A percentile compares a stretch with the other conserved stretches of the same genome.
Conservation (phyloP, 2,888 invertebrate species). For the Lithodes maja region DNA sequence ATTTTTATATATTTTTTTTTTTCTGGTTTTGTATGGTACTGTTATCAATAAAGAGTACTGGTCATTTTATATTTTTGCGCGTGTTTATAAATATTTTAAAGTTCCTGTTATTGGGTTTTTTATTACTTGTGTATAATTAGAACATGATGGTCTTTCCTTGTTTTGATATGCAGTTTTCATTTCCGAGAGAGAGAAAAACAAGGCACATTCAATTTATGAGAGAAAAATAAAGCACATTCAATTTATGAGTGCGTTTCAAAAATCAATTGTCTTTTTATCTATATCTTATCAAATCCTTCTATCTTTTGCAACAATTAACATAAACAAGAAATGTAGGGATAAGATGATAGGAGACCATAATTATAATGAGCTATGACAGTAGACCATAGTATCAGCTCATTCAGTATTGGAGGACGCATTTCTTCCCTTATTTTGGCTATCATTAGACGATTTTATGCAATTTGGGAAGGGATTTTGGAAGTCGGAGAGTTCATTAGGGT, state of each 20-base stretch:
- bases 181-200: not conserved
- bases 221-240: not conserved
- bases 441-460: too few species aligned
- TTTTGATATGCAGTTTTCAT: not conserved
- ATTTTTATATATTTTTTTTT: too few species aligned
- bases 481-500: too few species aligned
- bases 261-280: not conserved
- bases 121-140: not conserved
- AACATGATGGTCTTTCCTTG: not conserved
- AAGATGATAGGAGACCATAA: too few species aligned
- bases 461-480: too few species aligned
- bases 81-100: not conserved
- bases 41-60: not conserved
- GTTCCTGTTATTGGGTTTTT: not conserved
- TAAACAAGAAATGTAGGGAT: not conserved
- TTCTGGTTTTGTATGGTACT: too few species aligned
- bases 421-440: too few species aligned
- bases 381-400: too few species aligned
- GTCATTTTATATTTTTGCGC: not conserved
- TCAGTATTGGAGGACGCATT: too few species aligned
- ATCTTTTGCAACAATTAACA: not conserved
- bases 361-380: too few species aligned
- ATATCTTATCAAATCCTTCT: not conserved
- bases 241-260: not conserved
- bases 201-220: not conserved